Base-by-base conservation (phyloP, 2,797 vertebrate species). In the Eutrigla gurnardus region DNA sequence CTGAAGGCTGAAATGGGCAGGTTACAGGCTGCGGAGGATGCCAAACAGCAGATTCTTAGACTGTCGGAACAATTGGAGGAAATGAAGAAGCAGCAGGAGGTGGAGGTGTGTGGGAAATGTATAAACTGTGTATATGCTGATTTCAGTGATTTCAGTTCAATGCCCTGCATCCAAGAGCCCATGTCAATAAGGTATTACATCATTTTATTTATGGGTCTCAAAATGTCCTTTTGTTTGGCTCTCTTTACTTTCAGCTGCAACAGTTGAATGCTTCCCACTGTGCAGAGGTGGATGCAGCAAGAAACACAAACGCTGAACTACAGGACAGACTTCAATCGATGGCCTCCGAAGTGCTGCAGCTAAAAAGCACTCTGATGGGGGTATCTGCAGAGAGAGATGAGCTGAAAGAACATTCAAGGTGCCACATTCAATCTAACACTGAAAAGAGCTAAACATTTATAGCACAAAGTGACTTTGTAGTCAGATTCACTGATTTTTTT, bases 341-440 rank as follows among this genome's bases (percentile, higher is more conserved):
- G 73, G 85, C 86, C 46, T 87, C 90, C 43, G 93, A 95, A 81
- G 68, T 89, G 75, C 81, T 89, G 75, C 88, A 73, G 71, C 83
- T 94, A 32, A 92, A 88, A 78, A 87, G 70, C 65, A 73, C 83
- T 62, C 59, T 94, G 65, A 75, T 77, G 77, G 91, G 92, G 67
- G 70, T 85, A 37, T 88, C 85, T 54, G 67, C 87, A 10, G 92
- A 95, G 80, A 93, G 88, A 86, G 92, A 95, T 45, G 73, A 59
- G 5, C 86, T 95, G 37, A 92, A 84, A 78, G 90, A 93, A 74
- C 86, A 93, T 79, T 85, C 94, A 76, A 92, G 94, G 95, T 96
- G 74, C 65, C 55, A 47, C 67, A 49, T 74, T 90, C n/a, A 62
- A 62, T 86, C 49, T 74, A 64, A 68, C 80, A 33, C n/a, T 8